Base-by-base conservation (phyloP, 2,113 vertebrate species). In the Tauraco erythrolophus region DNA sequence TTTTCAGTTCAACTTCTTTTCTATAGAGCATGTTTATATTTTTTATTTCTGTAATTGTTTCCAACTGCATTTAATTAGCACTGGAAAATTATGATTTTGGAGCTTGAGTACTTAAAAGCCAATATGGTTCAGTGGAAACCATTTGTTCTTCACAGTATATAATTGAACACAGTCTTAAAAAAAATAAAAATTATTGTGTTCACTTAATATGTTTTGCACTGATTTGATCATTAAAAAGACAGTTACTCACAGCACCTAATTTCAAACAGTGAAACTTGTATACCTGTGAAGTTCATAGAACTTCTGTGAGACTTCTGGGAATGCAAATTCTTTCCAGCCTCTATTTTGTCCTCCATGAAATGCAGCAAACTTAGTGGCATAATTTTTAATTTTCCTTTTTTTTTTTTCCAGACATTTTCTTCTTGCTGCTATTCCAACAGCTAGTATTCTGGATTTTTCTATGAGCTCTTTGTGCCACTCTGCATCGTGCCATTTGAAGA, bases 31-130 rank as follows among this genome's bases (percentile, higher is more conserved):
- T 56, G 28, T 8, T 78, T 57, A 23, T 72, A 71, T 50, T 70
- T 10, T 62, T 94, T 94, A 56, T 77, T 86, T 78, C 30, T 65
- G 24, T 68, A 64, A 58, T 74, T 90, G 10, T 46, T 58, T 92
- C 53, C 92, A 95, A 62, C 5, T 56, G 64, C 70, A 62, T 81
- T 95, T 94, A 84, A 89, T 94, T 92, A 95, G 23, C 46, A 53
- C 62, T 72, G 27, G 45, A 92, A 94, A 86, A 87, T 92, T 30
- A 81, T 82, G 21, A 16, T 27, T 56, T 77, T 3, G 1, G 39
- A 82, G 77, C 25, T 72, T 60, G 87, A 91, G n/a, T 50, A 74
- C 35, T 31, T 68, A 50, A 77, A 70, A 84, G 69, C 54, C 37
- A 93, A 22, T 81, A 33, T 39, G 65, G 66, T 91, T 97, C 41